Evolutionary conservation across 2,888 invertebrate species (phyloP), one percentile per base, ranked within the genome.

Genomic region (Tanytarsus gracilentus): DNA sequence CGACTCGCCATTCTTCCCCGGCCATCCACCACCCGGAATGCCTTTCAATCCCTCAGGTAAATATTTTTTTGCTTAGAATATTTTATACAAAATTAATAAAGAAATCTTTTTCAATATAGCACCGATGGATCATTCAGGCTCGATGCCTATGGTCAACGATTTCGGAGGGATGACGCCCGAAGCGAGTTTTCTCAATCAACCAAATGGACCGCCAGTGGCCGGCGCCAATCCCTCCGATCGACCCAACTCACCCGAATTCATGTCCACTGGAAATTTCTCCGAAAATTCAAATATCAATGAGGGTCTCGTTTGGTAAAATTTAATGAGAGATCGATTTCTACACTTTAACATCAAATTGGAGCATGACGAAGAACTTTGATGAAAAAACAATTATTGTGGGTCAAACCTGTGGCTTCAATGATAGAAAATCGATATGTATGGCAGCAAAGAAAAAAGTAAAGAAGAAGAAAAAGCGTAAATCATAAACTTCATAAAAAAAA

Each of bases 1-100:
- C 78, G 92, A 91, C 69, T 82, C 81, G 33, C 84, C 84, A 44
- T 92, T 91, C 77, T 92, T 91, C 75, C 81, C 84, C 55, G 84
- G 84, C 51, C 86, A 84, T 75, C 87, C 88, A 59, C 83, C 82
- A 65, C 80, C 79, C 64, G 87, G 87, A 53, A 83, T 85, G 80
- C 82, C 82, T 64, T 87, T 87, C 69, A 84, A 82, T 69, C 84
- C 85, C 75, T 85, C 84, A 79, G 86, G 86, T 86, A 77, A 75
- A 77, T 76, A n/a, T 23, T 29, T n/a, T 63, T 14, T 23, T 39
- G 16, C 25, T 21, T 9, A 21, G 21, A 29, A 61, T 16, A 23
- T n/a, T 11, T 21, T 26, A 50, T 49, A 23, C 55, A 36, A 27
- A 29, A 50, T 36, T 4, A 55, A 49, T 52, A 29, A 49, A 51